These are phyloP conservation scores for Eudasyphora cyanicolor DNA, from an alignment of 2,888 invertebrate genomes.

Conservation along the genomic window DNA sequence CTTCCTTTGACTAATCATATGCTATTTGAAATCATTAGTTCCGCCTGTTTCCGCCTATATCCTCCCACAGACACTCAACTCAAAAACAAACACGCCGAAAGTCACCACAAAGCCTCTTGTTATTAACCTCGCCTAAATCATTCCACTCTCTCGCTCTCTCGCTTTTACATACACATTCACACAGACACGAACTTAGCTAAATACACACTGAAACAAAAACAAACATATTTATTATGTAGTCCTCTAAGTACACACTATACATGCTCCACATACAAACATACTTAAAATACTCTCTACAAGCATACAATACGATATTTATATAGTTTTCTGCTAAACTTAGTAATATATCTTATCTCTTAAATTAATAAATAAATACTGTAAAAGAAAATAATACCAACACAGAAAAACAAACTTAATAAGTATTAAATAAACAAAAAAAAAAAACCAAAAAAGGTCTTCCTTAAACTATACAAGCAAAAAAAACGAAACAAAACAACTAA, in stretches of 20 bases:
- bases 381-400: slow-evolving; percentile 43
- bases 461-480: slow-evolving; percentile 53
- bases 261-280: neutral
- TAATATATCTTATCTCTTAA: slow-evolving; percentile 51
- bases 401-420: neutral
- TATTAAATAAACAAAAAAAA: slow-evolving; percentile 17
- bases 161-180: neutral
- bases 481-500: slow-evolving; percentile 35
- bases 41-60: slow-evolving; percentile 15
- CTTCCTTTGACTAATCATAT: slow-evolving; percentile 47
- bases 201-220: neutral
- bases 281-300: too few relatives aligned
- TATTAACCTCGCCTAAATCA: neutral
- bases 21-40: slow-evolving; percentile 53
- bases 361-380: slow-evolving; percentile 45
- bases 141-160: neutral
- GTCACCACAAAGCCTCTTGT: neutral
- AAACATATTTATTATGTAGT: neutral
- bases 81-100: neutral
- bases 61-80: too few relatives aligned
- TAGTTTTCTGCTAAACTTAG: slow-evolving; percentile 51
- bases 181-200: slow-evolving; percentile 1
- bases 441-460: slow-evolving; percentile 62
- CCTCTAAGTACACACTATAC: neutral
- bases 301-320: too few relatives aligned